Base-by-base conservation (phyloP, 2,888 invertebrate genomes). In the Torymus tubicola region DNA sequence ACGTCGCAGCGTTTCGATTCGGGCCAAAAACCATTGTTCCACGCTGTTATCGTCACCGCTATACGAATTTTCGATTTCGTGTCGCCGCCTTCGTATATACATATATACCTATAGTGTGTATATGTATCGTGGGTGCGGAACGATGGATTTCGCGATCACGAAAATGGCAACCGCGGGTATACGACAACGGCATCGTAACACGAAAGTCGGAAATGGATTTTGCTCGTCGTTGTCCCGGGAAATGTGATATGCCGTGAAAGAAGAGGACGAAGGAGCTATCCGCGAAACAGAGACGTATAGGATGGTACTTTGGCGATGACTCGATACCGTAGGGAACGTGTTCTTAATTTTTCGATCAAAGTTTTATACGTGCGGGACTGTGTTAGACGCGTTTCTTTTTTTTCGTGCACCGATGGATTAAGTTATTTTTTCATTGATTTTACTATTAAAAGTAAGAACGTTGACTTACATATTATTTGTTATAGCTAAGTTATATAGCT, bases 151-250 rank as follows among this genome's bases (percentile, higher is more conserved):
- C 16, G 55, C 71, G 76, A 80, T 80, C 72, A 76, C 64, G 77
- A 77, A 77, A 73, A 69, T 73, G 69, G 71, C 77, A 69, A 24
- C 68, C 12, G 16, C 65, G 8, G 8, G 42, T 4, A 31, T 11
- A 31, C 58, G 69, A 31, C 52, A 60, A 73, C 64, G 69, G 69
- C 69, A 16, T 57, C 52, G 52, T 68, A 65, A 42, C 74, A 70
- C 78, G 74, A 65, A 73, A 67, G 21, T 31, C 74, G 58, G 69
- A 78, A 81, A 77, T 57, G 69, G 24, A 53, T 74, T 75, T 80
- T n/a, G 60, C 57, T 42, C 58, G 57, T 61, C 65, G 61, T 60
- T 65, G 65, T n/a, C 42, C 42, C 8, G 42, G 42, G 72, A 65
- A 74, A 71, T 72, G 78, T 52, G 78, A 79, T 73, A 73, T 42